phyloP scores from a whole-genome alignment of 2,113 vertebrate species.

The Silurus meridionalis region DNA sequence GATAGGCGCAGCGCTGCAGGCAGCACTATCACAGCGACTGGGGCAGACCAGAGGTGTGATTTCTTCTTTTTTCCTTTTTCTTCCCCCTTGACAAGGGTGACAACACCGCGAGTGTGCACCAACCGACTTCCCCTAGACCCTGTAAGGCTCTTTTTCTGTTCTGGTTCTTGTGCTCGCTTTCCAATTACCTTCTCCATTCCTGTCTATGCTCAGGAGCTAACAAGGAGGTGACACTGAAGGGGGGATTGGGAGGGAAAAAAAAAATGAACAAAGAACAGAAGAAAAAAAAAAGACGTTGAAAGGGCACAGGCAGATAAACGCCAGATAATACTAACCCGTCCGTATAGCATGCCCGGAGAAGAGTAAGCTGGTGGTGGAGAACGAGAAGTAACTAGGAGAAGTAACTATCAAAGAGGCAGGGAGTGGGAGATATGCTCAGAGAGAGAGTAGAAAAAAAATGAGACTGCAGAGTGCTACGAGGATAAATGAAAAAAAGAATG shows the following conservation, averaged over 20 bases:
- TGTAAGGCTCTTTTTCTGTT: conserved; percentile 47
- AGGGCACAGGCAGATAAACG: conserved; percentile 59
- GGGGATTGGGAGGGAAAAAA: not conserved
- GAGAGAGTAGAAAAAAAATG: conserved; percentile 31
- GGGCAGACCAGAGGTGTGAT: conserved; percentile 54
- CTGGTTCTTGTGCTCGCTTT: conserved; percentile 58
- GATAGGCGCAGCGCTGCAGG: conserved; percentile 47
- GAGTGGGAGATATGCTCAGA: conserved; percentile 29
- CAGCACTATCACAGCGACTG: conserved; percentile 45
- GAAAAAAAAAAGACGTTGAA: conserved; percentile 43
- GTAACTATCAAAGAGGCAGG: conserved; percentile 51
- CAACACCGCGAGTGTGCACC: conserved; percentile 41
- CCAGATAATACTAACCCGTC: conserved; percentile 56
- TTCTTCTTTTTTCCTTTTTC: not conserved
- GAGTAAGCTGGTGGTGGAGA: conserved; percentile 51
- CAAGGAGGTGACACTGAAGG: conserved; percentile 65
- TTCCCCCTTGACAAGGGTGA: conserved; percentile 52
- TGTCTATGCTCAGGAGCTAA: conserved; percentile 69
- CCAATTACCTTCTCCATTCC: conserved; percentile 71
- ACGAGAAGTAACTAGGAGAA: conserved; percentile 37
- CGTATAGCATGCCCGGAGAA: conserved; percentile 44
- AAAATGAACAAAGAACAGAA: conserved; percentile 34
- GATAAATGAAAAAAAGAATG: conserved; percentile 25
- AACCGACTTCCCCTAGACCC: conserved; percentile 47
- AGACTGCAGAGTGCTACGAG: conserved; percentile 41